Conservation (phyloP, 2,113 vertebrate species). For the Oxyura jamaicensis region DNA sequence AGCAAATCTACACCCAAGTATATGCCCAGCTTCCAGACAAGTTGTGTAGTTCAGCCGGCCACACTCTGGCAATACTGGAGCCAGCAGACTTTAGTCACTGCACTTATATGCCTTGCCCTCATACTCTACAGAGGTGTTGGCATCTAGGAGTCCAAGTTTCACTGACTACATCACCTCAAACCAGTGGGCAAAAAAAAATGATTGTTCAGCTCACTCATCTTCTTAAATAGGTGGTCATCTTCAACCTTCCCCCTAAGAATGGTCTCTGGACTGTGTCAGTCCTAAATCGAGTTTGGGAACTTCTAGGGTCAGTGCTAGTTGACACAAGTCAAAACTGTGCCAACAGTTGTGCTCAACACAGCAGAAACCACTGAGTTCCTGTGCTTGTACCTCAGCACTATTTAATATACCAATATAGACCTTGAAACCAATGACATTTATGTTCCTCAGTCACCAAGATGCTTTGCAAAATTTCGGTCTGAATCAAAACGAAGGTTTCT, state of each 20-base stretch:
- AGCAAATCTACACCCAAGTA: background rate
- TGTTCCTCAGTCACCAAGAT: background rate
- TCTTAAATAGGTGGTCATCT: background rate
- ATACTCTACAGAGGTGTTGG: background rate
- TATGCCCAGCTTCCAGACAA: background rate
- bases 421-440: conserved; percentile 61
- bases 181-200: background rate
- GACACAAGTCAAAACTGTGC: background rate
- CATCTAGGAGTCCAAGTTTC: background rate
- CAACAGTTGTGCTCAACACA: background rate
- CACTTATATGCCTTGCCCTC: background rate
- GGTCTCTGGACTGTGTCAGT: background rate
- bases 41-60: background rate
- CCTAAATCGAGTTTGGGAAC: background rate
- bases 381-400: background rate
- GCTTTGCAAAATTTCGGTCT: conserved; percentile 50
- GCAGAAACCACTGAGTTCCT: conserved; percentile 58
- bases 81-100: background rate
- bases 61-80: background rate
- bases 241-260: background rate
- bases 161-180: background rate
- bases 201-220: background rate
- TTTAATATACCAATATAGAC: background rate
- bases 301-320: background rate
- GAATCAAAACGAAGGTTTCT: conserved; percentile 30